A percentile compares a stretch with the other conserved stretches of the same genome.
These are phyloP conservation scores for Drosophila setosimentum DNA, from an alignment of 2,888 invertebrate species.

Conservation along the genomic window DNA sequence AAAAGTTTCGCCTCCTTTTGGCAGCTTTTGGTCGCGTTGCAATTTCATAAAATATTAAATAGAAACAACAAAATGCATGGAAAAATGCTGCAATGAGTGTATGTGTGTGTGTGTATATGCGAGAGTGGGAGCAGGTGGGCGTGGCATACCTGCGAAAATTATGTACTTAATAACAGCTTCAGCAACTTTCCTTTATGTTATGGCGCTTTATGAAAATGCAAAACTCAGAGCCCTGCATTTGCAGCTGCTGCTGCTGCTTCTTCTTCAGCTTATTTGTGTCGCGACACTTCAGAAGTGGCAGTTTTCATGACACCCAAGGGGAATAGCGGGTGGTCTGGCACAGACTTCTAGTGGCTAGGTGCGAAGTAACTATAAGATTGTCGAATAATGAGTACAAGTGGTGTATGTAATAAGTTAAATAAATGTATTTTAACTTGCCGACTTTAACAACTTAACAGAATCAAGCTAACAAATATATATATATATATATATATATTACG, in stretches of 20 bases:
- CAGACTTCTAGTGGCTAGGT: constrained; percentile 7
- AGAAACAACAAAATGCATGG: constrained; percentile 62
- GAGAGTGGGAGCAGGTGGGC: constrained; percentile 30
- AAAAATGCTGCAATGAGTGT: constrained; percentile 37
- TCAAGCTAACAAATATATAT: neutral
- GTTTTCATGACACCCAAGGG: constrained; percentile 35
- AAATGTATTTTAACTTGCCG: constrained; percentile 40
- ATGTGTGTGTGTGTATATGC: constrained; percentile 20
- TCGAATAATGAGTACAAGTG: constrained; percentile 45
- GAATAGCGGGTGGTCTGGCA: neutral
- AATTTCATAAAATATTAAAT: constrained; percentile 81
- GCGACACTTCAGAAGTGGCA: constrained; percentile 61
- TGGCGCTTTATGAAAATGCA: constrained; percentile 79
- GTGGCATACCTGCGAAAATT: constrained; percentile 58
- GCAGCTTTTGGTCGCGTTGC: constrained; percentile 74
- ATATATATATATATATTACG: neutral
- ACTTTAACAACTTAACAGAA: constrained; percentile 31
- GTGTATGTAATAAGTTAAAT: constrained; percentile 44
- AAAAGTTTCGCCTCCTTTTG: constrained; percentile 75
- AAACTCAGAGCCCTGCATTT: constrained; percentile 42
- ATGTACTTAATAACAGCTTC: constrained; percentile 79
- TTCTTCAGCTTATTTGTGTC: constrained; percentile 60
- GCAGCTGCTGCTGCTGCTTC: constrained; percentile 1
- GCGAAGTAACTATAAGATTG: constrained; percentile 33
- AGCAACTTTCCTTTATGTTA: constrained; percentile 76